Evolutionary conservation across 2,888 invertebrate genomes (phyloP), one percentile per base, ranked within the genome.

Genomic region (Melieria crassipennis): DNA sequence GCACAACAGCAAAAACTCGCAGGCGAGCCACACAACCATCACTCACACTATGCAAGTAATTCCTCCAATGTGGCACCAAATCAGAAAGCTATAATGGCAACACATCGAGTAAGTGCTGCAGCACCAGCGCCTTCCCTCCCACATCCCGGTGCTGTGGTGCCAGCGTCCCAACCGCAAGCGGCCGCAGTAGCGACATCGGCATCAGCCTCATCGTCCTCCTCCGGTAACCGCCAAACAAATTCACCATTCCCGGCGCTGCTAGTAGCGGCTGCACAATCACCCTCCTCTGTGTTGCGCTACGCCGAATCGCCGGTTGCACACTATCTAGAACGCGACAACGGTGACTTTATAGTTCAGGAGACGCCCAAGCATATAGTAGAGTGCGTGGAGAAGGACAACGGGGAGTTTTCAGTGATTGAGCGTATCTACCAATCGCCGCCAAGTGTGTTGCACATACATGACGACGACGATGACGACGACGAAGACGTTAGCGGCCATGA

Each of bases 361-460:
- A 84, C 85, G 10, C 87, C 87, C 30, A 86, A 85, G 66, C 86
- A 86, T 47, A 83, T 86, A 73, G 86, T 87, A 3, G 86, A 87
- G 73, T 87, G 87, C 56, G 85, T 87, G 9, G 87, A 87, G 74
- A 86, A 84, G 66, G 87, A 87, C 16, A 83, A 85, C 75, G 87
- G 87, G 0, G 85, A 86, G 68, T 87, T 87, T 77, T 85, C 87
- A 9, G 87, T 87, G n/a, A 87, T 87, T 67, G 87, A 87, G 73
- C 85, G 86, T 72, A 84, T 87, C 57, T 83, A 87, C 77, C 84
- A 85, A 68, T 85, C 86, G 68, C 86, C 86, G 57, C 85, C 85
- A 70, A 85, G 86, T 77, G 85, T 86, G 50, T 75, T 86, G 68
- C 87, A 85, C 74, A 86, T 87, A 72, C 84, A 84, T 70, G 86